These are phyloP conservation scores for Andrena minutula DNA, from an alignment of 2,888 invertebrate genomes.

Conservation along the genomic window DNA sequence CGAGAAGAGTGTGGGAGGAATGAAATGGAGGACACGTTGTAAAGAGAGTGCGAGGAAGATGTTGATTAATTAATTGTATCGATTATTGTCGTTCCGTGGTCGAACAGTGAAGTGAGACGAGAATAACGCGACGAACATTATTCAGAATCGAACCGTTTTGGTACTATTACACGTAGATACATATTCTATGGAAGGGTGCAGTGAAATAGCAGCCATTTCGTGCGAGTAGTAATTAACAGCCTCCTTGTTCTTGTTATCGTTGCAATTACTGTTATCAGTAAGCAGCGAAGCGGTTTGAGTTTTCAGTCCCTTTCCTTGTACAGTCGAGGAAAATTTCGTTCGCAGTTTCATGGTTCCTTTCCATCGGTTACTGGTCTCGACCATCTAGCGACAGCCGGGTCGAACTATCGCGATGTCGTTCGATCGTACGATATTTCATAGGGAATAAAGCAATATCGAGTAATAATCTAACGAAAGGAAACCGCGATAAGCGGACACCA, in stretches of 20 bases:
- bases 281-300: background rate
- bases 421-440: conserved; percentile 54
- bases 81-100: conserved; percentile 61
- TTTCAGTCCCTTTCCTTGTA: background rate
- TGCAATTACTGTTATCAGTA: conserved; percentile 14
- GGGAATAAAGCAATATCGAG: conserved; percentile 72
- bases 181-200: conserved; percentile 35
- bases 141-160: conserved; percentile 27
- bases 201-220: conserved; percentile 37
- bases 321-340: background rate
- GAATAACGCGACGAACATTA: conserved; percentile 29
- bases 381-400: conserved; percentile 11
- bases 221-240: conserved; percentile 35
- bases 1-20: conserved; percentile 24
- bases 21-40: conserved; percentile 40
- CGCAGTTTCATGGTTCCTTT: background rate
- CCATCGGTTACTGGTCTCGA: conserved; percentile 19
- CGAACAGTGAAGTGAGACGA: conserved; percentile 47
- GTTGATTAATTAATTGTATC: conserved; percentile 56
- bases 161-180: conserved; percentile 35
- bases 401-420: conserved; percentile 37
- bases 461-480: conserved; percentile 65
- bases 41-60: conserved; percentile 58
- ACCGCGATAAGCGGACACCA: conserved; percentile 32
- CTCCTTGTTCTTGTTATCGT: conserved; percentile 37